Percentiles rank a stretch among this genome's conserved stretches.
phyloP scores from a whole-genome alignment of 2,797 vertebrate genomes.

The Macropodus opercularis region DNA sequence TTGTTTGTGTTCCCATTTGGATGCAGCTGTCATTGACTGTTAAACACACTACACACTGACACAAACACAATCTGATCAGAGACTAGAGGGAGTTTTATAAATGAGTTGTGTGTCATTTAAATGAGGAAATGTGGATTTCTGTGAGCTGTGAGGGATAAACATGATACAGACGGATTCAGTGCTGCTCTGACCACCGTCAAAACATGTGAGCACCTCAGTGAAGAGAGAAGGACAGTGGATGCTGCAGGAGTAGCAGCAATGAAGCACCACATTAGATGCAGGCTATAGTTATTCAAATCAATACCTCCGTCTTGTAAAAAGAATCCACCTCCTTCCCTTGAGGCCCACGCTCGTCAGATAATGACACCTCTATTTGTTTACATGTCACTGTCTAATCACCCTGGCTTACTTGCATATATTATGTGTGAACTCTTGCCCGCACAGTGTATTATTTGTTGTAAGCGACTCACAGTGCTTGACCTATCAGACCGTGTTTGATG shows the following conservation, averaged over 20 bases:
- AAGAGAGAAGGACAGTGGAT: conserved; percentile 83
- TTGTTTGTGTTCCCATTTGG: conserved; percentile 20
- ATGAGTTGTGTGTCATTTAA: conserved; percentile 11
- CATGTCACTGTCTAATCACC: conserved; percentile 49
- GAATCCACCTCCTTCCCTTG: conserved; percentile 48
- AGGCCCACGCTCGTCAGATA: conserved; percentile 58
- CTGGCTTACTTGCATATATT: background rate
- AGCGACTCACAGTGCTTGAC: conserved; percentile 17
- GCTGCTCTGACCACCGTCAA: conserved; percentile 70
- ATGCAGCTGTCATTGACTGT: conserved; percentile 39
- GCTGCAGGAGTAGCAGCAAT: conserved; percentile 73
- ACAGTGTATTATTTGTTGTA: conserved; percentile 1
- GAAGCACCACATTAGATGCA: conserved; percentile 76
- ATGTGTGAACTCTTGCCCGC: background rate
- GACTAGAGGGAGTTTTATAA: conserved; percentile 10
- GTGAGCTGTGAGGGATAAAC: conserved; percentile 71
- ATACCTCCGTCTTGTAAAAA: conserved; percentile 64
- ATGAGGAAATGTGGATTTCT: conserved; percentile 63
- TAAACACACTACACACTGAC: conserved; percentile 24
- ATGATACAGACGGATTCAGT: conserved; percentile 76
- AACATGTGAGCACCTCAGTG: conserved; percentile 68
- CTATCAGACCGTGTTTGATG: background rate
- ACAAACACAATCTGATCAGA: conserved; percentile 23
- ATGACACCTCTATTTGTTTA: conserved; percentile 69
- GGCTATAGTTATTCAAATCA: conserved; percentile 78